Base-by-base conservation (phyloP, 2,797 vertebrate genomes). In the Cottoperca gobio region DNA sequence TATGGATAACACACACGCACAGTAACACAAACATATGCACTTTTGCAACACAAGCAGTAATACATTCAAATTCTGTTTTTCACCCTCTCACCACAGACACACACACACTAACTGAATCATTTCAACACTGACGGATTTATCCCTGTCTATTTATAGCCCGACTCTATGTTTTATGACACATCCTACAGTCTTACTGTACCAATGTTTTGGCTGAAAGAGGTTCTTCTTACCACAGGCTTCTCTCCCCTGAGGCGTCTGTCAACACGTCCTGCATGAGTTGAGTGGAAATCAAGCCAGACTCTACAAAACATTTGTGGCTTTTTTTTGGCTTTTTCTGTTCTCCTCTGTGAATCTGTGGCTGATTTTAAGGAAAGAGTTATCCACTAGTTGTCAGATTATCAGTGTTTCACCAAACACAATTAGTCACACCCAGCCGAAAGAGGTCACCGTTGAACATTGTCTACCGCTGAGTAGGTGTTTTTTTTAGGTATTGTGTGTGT, bases 131-230 rank as follows among this genome's bases (percentile, higher is more conserved):
- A 76, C 78, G 78, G 89, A 90, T 88, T 88, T 86, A 90, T 90
- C 73, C 72, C 42, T 8, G 17, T 71, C 83, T 93, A 93, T 92
- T 91, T 92, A 87, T 93, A 94, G 89, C 81, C 53, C 12, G 5
- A 42, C 76, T 79, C 69, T 67, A 58, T 82, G 64, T 88, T 89
- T 82, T 70, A 78, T 89, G 89, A 89, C 83, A 86, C 85, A 81
- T 84, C 79, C 73, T 68, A 81, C 75, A 54, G 76, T 79, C 76
- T 70, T 17, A 78, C 78, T 86, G 78, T 85, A 85, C 70, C 70
- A 53, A 35, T 61, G 85, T 76, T 86, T 83, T 61, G 64, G 77
- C 60, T 86, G 75, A 80, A 70, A 52, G 72, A 39, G 77, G 72
- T 40, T 83, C 61, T 67, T 88, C 67, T 70, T 37, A 81, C 62